Conservation (phyloP, 2,113 vertebrate genomes). For the Brachypodius melanocephalos region DNA sequence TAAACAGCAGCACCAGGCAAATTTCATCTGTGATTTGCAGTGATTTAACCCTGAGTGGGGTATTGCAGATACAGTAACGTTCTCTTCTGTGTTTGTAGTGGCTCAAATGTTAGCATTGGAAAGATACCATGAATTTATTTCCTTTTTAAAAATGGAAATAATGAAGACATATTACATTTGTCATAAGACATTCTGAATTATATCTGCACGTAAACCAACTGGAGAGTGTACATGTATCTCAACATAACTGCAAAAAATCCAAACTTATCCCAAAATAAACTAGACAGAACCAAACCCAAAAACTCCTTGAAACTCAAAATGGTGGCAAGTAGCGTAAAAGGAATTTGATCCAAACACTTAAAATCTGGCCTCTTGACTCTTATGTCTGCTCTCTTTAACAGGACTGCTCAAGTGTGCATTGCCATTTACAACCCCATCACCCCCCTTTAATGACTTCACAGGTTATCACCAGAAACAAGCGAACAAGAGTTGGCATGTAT, state of each 20-base stretch:
- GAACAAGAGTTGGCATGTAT: fast-evolving
- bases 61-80: neutral
- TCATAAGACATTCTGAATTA: neutral
- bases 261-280: neutral
- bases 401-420: neutral
- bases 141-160: neutral
- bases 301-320: neutral
- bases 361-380: neutral
- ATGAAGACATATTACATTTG: neutral
- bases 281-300: neutral
- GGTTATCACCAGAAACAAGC: neutral
- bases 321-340: neutral
- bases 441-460: neutral
- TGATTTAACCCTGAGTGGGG: neutral
- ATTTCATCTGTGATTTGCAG: neutral
- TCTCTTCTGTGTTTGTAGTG: neutral
- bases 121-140: neutral
- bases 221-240: neutral
- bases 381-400: neutral
- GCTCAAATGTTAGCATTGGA: neutral
- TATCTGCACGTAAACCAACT: neutral
- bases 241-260: neutral
- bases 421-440: neutral
- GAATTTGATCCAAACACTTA: neutral
- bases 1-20: neutral